A percentile compares a stretch with the other conserved stretches of the same genome.
Evolutionary conservation across 2,797 vertebrate species (phyloP).

Genomic region (Heteromormyrus szaboi): DNA sequence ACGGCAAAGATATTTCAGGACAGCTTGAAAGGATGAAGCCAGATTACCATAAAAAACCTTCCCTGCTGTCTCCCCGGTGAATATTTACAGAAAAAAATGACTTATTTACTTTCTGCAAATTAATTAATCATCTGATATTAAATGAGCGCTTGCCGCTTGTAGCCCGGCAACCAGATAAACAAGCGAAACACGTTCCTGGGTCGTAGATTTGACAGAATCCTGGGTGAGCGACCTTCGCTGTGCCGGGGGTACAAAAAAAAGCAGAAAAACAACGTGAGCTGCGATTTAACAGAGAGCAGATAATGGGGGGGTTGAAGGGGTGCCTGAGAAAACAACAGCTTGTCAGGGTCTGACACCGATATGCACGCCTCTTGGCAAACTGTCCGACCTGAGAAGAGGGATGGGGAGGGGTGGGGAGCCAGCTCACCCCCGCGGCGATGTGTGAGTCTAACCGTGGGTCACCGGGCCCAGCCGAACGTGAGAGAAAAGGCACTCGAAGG

Average conservation of each 20-base stretch:
- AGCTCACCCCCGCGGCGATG: background rate
- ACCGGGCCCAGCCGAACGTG: background rate
- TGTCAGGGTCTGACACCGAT: background rate
- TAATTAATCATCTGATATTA: background rate
- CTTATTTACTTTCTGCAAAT: background rate
- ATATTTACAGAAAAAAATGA: background rate
- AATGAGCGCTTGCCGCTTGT: background rate
- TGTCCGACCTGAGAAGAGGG: background rate
- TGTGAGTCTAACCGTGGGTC: background rate
- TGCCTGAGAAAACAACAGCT: background rate
- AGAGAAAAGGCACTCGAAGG: background rate
- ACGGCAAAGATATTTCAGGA: background rate
- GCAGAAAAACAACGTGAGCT: background rate
- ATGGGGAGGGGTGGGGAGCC: background rate
- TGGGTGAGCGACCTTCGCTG: background rate
- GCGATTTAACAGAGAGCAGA: background rate
- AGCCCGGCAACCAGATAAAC: background rate
- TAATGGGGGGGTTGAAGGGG: background rate
- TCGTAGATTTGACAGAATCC: background rate
- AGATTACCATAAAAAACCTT: background rate
- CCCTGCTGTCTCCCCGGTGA: background rate
- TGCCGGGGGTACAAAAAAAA: background rate
- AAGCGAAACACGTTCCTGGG: background rate
- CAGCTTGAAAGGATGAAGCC: background rate
- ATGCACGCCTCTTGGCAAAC: background rate